Evolutionary conservation across 1,140 invertebrate species (phyloP).

Genomic region (Drosophila leontia): DNA sequence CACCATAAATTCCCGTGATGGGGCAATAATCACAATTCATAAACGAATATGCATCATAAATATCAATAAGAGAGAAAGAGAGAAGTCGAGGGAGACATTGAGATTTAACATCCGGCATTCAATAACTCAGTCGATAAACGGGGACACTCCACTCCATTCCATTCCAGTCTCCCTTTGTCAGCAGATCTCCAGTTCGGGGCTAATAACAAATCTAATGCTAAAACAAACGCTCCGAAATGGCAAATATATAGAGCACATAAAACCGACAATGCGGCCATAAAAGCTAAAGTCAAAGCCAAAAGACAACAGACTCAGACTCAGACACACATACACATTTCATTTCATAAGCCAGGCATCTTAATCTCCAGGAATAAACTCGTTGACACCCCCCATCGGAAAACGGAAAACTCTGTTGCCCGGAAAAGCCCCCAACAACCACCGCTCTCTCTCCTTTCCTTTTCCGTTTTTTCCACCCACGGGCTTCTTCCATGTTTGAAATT

Average conservation of each 20-base stretch:
- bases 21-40: constrained; percentile 31
- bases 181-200: neutral
- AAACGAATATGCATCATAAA: constrained; percentile 30
- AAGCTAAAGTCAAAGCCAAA: constrained; percentile 28
- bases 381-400: constrained; percentile 30
- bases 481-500: constrained; percentile 70
- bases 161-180: neutral
- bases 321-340: constrained; percentile 52
- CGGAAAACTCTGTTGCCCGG: constrained; percentile 3
- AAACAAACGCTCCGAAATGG: constrained; percentile 31
- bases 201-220: constrained; percentile 46
- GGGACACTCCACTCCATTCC: constrained; percentile 1
- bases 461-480: constrained; percentile 3
- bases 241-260: constrained; percentile 40
- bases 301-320: constrained; percentile 4
- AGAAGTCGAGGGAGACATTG: constrained; percentile 9
- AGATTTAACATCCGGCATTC: constrained; percentile 22
- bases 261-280: constrained; percentile 35
- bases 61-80: constrained; percentile 12
- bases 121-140: constrained; percentile 34
- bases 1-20: constrained; percentile 18
- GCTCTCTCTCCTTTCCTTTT: neutral
- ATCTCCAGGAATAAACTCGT: constrained; percentile 71
- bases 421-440: neutral
- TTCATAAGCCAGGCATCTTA: constrained; percentile 76